These are phyloP conservation scores for Habroteleia sp. DNA, from an alignment of 2,888 invertebrate species.

Conservation along the genomic window DNA sequence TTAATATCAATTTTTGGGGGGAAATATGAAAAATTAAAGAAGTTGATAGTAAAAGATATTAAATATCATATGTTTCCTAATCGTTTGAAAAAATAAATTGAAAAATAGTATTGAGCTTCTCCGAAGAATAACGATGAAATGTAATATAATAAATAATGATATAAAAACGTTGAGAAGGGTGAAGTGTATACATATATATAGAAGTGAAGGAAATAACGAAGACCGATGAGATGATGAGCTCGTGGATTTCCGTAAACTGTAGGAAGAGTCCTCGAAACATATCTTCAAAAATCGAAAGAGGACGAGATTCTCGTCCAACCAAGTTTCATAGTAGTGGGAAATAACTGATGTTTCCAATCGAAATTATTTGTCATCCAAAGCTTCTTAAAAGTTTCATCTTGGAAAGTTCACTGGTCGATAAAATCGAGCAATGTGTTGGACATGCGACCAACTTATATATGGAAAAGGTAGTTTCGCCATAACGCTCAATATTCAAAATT, in stretches of 20 bases:
- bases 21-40: too few relatives aligned
- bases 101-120: background rate
- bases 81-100: too few relatives aligned
- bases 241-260: conserved; percentile 44
- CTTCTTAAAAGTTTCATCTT: conserved; percentile 51
- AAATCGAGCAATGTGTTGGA: conserved; percentile 34
- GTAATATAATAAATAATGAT: conserved; percentile 17
- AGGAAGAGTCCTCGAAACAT: conserved; percentile 42
- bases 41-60: too few relatives aligned
- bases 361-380: conserved; percentile 53
- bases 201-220: conserved; percentile 27
- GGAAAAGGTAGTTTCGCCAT: conserved; percentile 10
- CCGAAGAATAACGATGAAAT: too few relatives aligned
- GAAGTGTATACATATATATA: background rate
- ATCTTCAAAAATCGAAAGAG: conserved; percentile 43
- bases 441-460: conserved; percentile 14
- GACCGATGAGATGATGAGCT: conserved; percentile 43
- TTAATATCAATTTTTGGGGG: too few relatives aligned
- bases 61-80: too few relatives aligned
- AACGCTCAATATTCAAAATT: conserved; percentile 16
- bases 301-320: conserved; percentile 14
- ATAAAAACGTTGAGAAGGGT: background rate
- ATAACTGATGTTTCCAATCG: conserved; percentile 57
- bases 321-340: conserved; percentile 49
- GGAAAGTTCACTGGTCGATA: conserved; percentile 45